These are phyloP conservation scores for Ibidorhyncha struthersii DNA, from an alignment of 2,113 vertebrate species.

Conservation along the genomic window DNA sequence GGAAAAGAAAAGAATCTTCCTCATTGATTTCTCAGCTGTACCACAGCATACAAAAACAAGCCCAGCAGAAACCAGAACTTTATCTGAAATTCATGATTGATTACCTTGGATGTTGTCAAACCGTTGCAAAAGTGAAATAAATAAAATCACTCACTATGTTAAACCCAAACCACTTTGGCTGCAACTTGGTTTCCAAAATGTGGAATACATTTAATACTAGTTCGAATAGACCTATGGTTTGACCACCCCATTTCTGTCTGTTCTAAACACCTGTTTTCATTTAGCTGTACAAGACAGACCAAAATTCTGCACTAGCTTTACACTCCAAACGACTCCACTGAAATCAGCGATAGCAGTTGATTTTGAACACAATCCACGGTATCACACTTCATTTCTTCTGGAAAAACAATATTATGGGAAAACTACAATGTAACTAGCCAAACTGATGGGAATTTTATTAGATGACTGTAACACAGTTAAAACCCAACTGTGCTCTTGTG, in stretches of 20 bases:
- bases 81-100: background rate
- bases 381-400: conserved; percentile 39
- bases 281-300: background rate
- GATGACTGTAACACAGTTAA: background rate
- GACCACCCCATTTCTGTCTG: background rate
- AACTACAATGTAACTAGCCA: background rate
- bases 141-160: background rate
- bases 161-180: background rate
- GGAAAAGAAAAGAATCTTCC: background rate
- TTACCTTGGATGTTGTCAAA: background rate
- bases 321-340: background rate
- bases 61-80: background rate
- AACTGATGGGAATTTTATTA: background rate
- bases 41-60: background rate
- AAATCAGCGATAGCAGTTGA: background rate
- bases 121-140: background rate
- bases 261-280: conserved; percentile 25
- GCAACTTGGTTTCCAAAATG: background rate
- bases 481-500: background rate
- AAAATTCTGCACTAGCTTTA: background rate
- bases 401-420: background rate
- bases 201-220: conserved; percentile 6
- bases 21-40: background rate
- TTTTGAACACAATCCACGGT: background rate
- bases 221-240: background rate